These are phyloP conservation scores for Microdon myrmicae DNA, from an alignment of 2,888 invertebrate species.

Conservation along the genomic window DNA sequence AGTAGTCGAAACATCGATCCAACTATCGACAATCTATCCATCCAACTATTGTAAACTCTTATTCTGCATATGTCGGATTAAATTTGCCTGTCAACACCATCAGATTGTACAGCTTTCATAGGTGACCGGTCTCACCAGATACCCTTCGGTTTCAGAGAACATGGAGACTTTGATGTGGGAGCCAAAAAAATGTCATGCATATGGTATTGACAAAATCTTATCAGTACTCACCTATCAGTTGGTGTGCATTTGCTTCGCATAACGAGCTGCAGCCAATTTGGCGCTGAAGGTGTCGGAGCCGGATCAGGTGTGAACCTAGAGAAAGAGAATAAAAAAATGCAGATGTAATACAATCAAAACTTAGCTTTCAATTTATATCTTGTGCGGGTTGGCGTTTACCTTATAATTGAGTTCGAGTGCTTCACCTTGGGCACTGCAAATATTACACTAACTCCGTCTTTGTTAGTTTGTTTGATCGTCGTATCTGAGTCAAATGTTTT, in stretches of 20 bases:
- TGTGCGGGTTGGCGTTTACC: conserved; percentile 54
- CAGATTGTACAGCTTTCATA: conserved; percentile 2
- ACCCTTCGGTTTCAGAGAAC: conserved; percentile 7
- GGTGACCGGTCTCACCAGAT: neutral
- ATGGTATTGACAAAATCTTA: neutral
- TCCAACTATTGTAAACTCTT: conserved; percentile 19
- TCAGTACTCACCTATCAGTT: conserved; percentile 33
- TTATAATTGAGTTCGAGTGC: conserved; percentile 62
- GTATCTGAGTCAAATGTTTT: conserved; percentile 6
- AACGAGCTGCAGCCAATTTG: conserved; percentile 66
- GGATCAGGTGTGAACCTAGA: conserved; percentile 64
- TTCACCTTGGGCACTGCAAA: conserved; percentile 62
- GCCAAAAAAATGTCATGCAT: conserved; percentile 9
- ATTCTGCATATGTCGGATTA: conserved; percentile 18
- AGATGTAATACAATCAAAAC: conserved; percentile 1
- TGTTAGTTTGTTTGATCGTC: conserved; percentile 7
- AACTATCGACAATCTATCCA: conserved; percentile 16
- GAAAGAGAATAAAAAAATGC: conserved; percentile 4
- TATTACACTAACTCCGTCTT: conserved; percentile 52
- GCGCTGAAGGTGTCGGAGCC: conserved; percentile 59
- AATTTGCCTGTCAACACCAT: conserved; percentile 36
- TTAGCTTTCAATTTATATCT: conserved; percentile 13
- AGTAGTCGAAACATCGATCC: conserved; percentile 1
- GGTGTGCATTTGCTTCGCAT: conserved; percentile 64
- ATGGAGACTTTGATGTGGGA: neutral